phyloP scores from a whole-genome alignment of 2,113 vertebrate species.

The Dicerorhinus sumatrensis region DNA sequence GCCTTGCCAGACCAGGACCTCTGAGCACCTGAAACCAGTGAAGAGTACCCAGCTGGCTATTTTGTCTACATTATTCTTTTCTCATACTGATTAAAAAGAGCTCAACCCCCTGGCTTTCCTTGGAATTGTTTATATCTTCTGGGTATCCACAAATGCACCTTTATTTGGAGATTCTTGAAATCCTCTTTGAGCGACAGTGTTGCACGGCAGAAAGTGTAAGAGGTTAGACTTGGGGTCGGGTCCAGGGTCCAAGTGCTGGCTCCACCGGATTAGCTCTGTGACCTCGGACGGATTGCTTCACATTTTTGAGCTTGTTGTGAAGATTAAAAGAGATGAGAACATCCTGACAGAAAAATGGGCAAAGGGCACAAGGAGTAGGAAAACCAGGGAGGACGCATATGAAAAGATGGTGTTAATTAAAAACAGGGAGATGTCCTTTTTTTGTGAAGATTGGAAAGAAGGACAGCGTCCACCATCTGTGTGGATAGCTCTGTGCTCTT shows the following conservation, averaged over 20 bases:
- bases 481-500: neutral
- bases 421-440: neutral
- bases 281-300: constrained; percentile 18
- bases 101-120: neutral
- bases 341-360: neutral
- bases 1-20: neutral
- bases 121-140: neutral
- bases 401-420: neutral
- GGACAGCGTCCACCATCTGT: neutral
- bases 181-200: neutral
- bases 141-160: neutral
- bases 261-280: neutral
- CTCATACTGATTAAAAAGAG: neutral
- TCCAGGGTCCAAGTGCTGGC: neutral
- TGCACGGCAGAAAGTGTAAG: neutral
- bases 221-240: neutral
- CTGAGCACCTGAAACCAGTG: no score
- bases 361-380: neutral
- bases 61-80: neutral
- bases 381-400: neutral
- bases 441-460: neutral
- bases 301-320: constrained; percentile 13
- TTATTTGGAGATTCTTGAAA: neutral
- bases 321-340: constrained; percentile 2
- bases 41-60: neutral